Base-by-base conservation (phyloP, 37 sponge, comb jelly and placozoan genomes). In the Cliona cf. orientalis region DNA sequence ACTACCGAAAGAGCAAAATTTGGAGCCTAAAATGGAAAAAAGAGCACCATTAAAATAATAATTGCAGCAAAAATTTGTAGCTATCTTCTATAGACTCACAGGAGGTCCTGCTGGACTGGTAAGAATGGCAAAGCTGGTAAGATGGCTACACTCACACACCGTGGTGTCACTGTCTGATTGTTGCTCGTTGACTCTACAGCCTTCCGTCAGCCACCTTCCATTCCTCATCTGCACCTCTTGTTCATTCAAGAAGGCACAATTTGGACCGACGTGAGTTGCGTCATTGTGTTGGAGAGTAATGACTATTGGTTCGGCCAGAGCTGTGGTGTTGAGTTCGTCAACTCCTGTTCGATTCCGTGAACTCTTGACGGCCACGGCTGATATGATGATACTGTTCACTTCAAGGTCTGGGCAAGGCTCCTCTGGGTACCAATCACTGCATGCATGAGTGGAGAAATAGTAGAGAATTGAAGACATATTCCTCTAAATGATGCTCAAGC, bases 71-170 rank as follows among this genome's bases (percentile, higher is more conserved):
- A n/a, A n/a, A n/a, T n/a, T n/a, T n/a, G n/a, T n/a, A n/a, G n/a
- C n/a, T n/a, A n/a, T n/a, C n/a, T n/a, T n/a, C 14, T 61, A 28
- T 29, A 5, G 11, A 42, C 84, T 74, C 60, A 87, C 87, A 6
- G 37, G 69, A 0, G 59, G 42, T 69, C 74, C 74, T 0, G 86
- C 65, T 17, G 89, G 93, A 73, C 81, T 88, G 86, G 83, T 85
- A 43, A 93, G 64, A 4, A 93, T 78, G 23, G 89, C 93, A 72
- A 93, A 93, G 37, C 83, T 88, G 56, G 93, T 93, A 43, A 93
- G 70, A 42, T 93, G 93, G 34, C 56, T 72, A 35, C 93, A 93
- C 37, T 84, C 21, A 36, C 93, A 93, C 25, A 87, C 89, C 29
- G 93, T 93, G 17, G 4, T 55, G 32, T 46, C 62, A 35, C 0